Base-by-base conservation (phyloP, 1,140 invertebrate genomes). In the Drosophila persimilis region DNA sequence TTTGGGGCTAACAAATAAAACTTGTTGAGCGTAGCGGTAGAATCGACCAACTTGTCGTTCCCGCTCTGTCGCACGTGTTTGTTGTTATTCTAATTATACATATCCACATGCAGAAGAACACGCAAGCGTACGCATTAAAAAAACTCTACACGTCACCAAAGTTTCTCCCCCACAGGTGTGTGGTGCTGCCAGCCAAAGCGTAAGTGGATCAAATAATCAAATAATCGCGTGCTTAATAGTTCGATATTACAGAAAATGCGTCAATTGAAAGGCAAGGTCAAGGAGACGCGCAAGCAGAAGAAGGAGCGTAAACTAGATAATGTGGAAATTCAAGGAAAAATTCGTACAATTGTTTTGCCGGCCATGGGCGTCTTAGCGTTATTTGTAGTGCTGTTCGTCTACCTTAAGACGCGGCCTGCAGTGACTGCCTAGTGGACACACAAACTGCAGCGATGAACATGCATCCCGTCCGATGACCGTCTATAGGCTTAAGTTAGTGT, bases 281-380 rank as follows among this genome's bases (percentile, higher is more conserved):
- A 91, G 59, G 90, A 91, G 52, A 90, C 89, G 9, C 80, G 90
- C 6, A 91, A 91, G 54, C 89, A 91, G 53, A 80, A 81, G 20
- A 89, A 91, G 64, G 90, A 91, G 63, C 89, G 90, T n/a, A 90
- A 90, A 59, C 46, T 90, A 61, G 90, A 91, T 45, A 91, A 91
- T 31, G 29, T 77, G 13, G 66, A 77, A 24, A 91, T 71, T 39
- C 89, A 91, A 39, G 75, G 70, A 8, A 83, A 91, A 59, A 84
- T 91, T 11, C 77, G 70, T 46, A 90, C 90, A 0, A 48, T 91
- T 52, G 90, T 91, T n/a, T 51, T 91, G 20, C 90, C 90, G 20
- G 77, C 86, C 5, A 55, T 91, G 29, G 77, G 89, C 17, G 63
- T 69, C 7, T 20, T 91, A n/a, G 73, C 73, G 3, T 41, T 85